These are phyloP conservation scores for Amiota mariae DNA, from an alignment of 2,888 invertebrate species.

Conservation along the genomic window DNA sequence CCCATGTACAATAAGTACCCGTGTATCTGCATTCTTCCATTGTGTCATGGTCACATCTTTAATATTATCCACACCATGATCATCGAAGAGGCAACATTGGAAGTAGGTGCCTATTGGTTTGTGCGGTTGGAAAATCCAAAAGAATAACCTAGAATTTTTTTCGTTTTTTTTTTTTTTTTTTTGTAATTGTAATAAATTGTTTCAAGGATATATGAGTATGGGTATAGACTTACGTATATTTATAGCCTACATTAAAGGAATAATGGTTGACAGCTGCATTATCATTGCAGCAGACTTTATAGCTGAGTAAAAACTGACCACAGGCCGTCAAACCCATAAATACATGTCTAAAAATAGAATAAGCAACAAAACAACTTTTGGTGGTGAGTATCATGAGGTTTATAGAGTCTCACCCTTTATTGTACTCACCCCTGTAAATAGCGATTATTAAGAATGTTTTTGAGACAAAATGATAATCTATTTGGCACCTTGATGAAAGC, in stretches of 20 bases:
- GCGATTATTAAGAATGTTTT: constrained; percentile 77
- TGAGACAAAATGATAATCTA: constrained; percentile 77
- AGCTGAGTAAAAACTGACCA: constrained; percentile 93
- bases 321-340: constrained; percentile 97
- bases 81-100: constrained; percentile 78
- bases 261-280: constrained; percentile 75
- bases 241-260: constrained; percentile 77
- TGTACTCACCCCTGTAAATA: constrained; percentile 73
- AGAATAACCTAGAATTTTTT: constrained; percentile 64
- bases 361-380: neutral
- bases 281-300: constrained; percentile 79
- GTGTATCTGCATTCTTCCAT: constrained; percentile 77
- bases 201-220: neutral
- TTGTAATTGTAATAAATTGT: too few species aligned
- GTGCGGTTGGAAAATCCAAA: constrained; percentile 73
- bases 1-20: constrained; percentile 78
- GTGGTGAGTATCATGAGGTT: too few species aligned
- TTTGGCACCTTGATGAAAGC: constrained; percentile 76
- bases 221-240: constrained; percentile 77
- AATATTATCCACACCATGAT: constrained; percentile 78
- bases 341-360: constrained; percentile 81
- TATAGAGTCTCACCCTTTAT: neutral
- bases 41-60: constrained; percentile 79
- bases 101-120: constrained; percentile 73
- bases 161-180: neutral